Evolutionary conservation across 1,140 invertebrate genomes (phyloP).

Genomic region (Campoletis sonorensis): DNA sequence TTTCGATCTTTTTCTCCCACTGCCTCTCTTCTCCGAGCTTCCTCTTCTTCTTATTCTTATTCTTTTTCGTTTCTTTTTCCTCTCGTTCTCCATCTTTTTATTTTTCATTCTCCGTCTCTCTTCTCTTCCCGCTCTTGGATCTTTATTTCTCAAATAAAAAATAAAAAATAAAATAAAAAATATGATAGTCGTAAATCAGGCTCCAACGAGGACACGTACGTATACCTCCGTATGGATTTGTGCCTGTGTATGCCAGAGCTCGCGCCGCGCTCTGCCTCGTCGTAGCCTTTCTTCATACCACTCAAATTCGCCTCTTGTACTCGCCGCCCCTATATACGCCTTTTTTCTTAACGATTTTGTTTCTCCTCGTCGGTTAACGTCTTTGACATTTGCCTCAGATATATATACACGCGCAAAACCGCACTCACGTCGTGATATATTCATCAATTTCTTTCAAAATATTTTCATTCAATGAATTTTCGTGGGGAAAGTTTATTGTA

Average conservation of each 20-base stretch:
- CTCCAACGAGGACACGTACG: conserved; percentile 58
- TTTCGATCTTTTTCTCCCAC: background rate
- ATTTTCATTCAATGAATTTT: no score
- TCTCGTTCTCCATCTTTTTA: background rate
- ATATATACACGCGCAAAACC: background rate
- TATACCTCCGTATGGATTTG: conserved; percentile 31
- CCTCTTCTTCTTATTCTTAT: no score
- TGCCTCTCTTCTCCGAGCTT: background rate
- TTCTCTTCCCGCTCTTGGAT: background rate
- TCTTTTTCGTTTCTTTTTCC: background rate
- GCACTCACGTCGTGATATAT: background rate
- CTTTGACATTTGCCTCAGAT: conserved; percentile 55
- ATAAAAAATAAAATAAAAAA: conserved; percentile 45
- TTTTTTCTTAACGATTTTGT: background rate
- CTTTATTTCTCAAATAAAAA: background rate
- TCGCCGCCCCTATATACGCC: background rate
- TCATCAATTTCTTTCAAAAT: no score
- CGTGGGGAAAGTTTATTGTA: no score
- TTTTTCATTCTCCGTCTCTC: background rate
- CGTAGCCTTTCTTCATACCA: conserved; percentile 10
- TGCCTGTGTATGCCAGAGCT: conserved; percentile 12
- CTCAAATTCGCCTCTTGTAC: conserved; percentile 21
- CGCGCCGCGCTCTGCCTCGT: conserved; percentile 7
- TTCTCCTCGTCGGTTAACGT: conserved; percentile 46
- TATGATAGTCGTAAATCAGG: conserved; percentile 68